Conservation (phyloP, 2,113 vertebrate species). For the Monarcha castaneiventris region DNA sequence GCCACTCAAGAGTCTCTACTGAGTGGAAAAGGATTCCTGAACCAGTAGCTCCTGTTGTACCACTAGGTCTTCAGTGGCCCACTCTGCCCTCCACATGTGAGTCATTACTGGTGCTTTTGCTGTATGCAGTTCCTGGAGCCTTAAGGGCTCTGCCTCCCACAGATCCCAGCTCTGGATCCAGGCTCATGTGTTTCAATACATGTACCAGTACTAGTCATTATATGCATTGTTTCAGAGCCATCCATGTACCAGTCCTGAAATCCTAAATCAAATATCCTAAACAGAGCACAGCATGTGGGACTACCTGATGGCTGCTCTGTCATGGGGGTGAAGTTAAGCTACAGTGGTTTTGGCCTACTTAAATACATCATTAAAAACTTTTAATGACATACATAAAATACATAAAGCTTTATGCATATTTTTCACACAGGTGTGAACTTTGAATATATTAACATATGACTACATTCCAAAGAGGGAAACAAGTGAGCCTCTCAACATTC, state of each 20-base stretch:
- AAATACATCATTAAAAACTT: not conserved
- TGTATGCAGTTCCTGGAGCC: not conserved
- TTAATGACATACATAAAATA: not conserved
- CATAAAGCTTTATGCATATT: not conserved
- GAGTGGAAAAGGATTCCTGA: not conserved
- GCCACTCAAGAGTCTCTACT: not conserved
- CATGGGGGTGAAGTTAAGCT: not conserved
- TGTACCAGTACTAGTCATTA: not conserved
- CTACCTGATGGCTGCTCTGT: not conserved
- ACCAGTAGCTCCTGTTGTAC: not conserved
- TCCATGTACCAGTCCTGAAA: not conserved
- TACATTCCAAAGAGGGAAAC: not conserved
- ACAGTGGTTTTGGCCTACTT: not conserved
- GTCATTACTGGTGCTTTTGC: not conserved
- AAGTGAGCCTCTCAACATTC: not conserved
- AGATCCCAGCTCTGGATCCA: not conserved
- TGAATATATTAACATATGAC: not conserved
- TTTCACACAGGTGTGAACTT: not conserved
- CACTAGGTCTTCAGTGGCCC: accelerated
- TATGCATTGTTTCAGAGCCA: not conserved
- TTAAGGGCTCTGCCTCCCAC: not conserved
- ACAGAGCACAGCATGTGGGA: not conserved
- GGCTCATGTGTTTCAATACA: not conserved
- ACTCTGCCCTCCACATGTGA: not conserved
- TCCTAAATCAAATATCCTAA: not conserved